Base-by-base conservation (phyloP, 2,888 invertebrate genomes). In the Heteropelma amictum region DNA sequence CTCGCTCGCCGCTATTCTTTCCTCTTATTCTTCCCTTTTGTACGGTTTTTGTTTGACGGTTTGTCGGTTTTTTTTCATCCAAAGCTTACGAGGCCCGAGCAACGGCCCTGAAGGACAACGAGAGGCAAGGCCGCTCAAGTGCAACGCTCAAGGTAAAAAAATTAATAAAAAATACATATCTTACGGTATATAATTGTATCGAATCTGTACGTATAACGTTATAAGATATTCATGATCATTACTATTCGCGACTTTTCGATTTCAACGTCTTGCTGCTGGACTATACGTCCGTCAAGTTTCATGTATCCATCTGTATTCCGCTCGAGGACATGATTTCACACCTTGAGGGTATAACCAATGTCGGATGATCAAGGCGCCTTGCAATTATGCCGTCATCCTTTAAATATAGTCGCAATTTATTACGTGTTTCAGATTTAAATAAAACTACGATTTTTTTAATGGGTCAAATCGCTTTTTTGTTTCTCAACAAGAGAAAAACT, bases 81-180 rank as follows among this genome's bases (percentile, higher is more conserved):
- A 26, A 23, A 49, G 60, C 60, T 47, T 35, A 63, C 67, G 64
- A 69, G 64, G 30, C 64, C 49, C 64, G 60, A 67, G 38, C 70
- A 75, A 63, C 71, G 75, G 75, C 56, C 67, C 67, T 71, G 75
- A 75, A 75, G 71, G 75, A 75, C 75, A 71, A 67, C 56, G 56
- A 67, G 71, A 71, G 71, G 61, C 75, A 75, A 75, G 75, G 75
- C 49, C 71, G 67, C 67, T 75, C 75, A 75, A 75, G 75, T 75
- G 75, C 75, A 75, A 58, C 67, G 75, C 71, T 75, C 75, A 75
- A 71, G 75, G 75, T 63, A 47, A 54, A 51, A 63, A 51, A 61
- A 71, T 61, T 53, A 67, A 47, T 42, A 26, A 67, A 38, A 49
- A 56, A 47, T 10, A 67, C 17, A 23, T 26, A 49, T 26, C 53